phyloP scores from a whole-genome alignment of 2,113 vertebrate species.

The Arothron firmamentum region DNA sequence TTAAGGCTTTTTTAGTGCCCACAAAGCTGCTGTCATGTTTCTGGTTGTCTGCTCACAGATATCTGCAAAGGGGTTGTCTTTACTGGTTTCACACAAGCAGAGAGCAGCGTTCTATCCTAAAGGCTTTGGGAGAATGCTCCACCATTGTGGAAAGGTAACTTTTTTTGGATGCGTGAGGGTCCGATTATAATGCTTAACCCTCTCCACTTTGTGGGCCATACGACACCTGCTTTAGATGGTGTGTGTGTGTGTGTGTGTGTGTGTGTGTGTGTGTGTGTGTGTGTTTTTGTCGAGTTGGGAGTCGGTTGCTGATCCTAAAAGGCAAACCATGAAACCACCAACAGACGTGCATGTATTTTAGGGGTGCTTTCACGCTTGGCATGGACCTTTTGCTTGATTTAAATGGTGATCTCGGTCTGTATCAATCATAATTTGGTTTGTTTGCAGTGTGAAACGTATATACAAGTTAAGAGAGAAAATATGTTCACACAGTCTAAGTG shows the following conservation, averaged over 20 bases:
- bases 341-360: too few relatives aligned
- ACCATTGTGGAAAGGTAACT: slow-evolving; percentile 84
- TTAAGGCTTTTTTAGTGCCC: slow-evolving; percentile 40
- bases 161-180: slow-evolving; percentile 36
- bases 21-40: slow-evolving; percentile 72
- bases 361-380: too few relatives aligned
- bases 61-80: slow-evolving; percentile 95
- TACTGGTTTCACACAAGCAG: slow-evolving; percentile 92
- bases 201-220: background rate
- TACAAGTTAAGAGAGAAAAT: too few relatives aligned
- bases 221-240: background rate
- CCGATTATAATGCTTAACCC: background rate
- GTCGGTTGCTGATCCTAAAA: too few relatives aligned
- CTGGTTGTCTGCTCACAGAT: slow-evolving; percentile 92
- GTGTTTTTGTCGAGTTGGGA: too few relatives aligned
- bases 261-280: too few relatives aligned
- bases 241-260: too few relatives aligned
- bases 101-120: slow-evolving; percentile 91
- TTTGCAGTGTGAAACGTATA: background rate
- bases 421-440: background rate
- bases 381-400: too few relatives aligned
- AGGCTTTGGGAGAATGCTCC: slow-evolving; percentile 79
- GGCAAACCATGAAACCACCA: too few relatives aligned
- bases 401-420: too few relatives aligned
- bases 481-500: too few relatives aligned